Evolutionary conservation across 2,797 vertebrate species (phyloP).

Genomic region (Melanotaenia boesemani): DNA sequence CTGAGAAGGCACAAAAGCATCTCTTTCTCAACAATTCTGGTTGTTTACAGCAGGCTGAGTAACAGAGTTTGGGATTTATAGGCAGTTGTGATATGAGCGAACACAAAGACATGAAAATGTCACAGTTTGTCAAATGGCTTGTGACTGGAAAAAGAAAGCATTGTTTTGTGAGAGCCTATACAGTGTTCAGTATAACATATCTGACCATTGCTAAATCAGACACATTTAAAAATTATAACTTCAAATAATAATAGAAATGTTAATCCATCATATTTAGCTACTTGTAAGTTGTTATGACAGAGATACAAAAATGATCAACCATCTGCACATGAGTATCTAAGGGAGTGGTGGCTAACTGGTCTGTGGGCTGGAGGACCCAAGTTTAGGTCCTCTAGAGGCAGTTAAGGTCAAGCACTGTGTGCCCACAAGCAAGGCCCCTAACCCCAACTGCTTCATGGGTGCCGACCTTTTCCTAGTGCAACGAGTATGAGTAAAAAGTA

Average conservation of each 20-base stretch:
- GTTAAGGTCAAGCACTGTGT: too few species aligned
- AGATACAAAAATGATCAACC: background rate
- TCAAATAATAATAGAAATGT: background rate
- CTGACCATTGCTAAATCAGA: slow-evolving; percentile 14
- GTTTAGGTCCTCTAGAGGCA: too few species aligned
- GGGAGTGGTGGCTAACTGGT: too few species aligned
- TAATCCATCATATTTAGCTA: background rate
- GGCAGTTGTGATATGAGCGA: slow-evolving; percentile 72
- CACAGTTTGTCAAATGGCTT: slow-evolving; percentile 71
- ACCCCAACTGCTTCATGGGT: too few species aligned
- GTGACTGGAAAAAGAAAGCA: slow-evolving; percentile 57
- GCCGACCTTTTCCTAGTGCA: too few species aligned
- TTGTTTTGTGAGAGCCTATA: slow-evolving; percentile 27
- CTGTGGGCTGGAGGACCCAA: too few species aligned
- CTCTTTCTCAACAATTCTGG: slow-evolving; percentile 46
- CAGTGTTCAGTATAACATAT: slow-evolving; percentile 4
- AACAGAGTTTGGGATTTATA: slow-evolving; percentile 74
- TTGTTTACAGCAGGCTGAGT: slow-evolving; percentile 74
- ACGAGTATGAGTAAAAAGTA: too few species aligned
- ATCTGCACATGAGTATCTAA: background rate
- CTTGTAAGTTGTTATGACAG: slow-evolving; percentile 8
- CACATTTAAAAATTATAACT: background rate
- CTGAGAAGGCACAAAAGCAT: slow-evolving; percentile 70
- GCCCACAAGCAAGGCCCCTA: too few species aligned
- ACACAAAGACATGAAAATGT: slow-evolving; percentile 77